phyloP scores from a whole-genome alignment of 1,140 invertebrate genomes.

The Melitaea cinxia region DNA sequence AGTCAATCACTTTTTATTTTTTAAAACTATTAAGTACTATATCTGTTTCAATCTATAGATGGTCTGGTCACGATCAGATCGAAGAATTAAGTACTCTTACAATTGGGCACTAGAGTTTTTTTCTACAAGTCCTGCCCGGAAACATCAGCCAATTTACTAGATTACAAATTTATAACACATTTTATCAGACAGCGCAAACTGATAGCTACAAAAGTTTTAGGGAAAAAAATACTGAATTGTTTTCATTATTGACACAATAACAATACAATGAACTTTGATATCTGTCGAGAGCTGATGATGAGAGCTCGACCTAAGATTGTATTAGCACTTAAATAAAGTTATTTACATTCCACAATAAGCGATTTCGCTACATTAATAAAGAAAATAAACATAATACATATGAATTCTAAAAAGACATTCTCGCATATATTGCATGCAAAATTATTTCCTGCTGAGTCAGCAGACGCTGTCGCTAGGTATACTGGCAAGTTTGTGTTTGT shows the following conservation, averaged over 20 bases:
- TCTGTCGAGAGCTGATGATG: too few relatives aligned
- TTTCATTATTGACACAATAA: background rate
- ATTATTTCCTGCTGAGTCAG: constrained; percentile 32
- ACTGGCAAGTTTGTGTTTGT: background rate
- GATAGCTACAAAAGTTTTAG: background rate
- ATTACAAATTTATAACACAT: too few relatives aligned
- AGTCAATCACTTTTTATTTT: too few relatives aligned
- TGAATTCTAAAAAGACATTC: constrained; percentile 15
- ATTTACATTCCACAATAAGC: background rate
- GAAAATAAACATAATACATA: constrained; percentile 14
- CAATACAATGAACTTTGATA: background rate
- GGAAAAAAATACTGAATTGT: background rate
- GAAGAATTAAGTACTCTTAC: too few relatives aligned
- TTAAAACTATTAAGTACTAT: too few relatives aligned
- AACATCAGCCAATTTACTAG: too few relatives aligned
- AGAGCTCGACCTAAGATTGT: too few relatives aligned
- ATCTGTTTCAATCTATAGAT: too few relatives aligned
- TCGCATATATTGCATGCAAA: constrained; percentile 14
- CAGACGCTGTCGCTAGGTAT: background rate
- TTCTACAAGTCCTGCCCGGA: too few relatives aligned
- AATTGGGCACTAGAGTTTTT: too few relatives aligned
- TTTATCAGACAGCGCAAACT: background rate
- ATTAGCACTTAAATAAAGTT: background rate
- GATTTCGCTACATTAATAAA: constrained; percentile 4
- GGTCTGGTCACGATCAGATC: too few relatives aligned